Conservation (phyloP, 2,888 invertebrate genomes). For the Sminthurides aquaticus region DNA sequence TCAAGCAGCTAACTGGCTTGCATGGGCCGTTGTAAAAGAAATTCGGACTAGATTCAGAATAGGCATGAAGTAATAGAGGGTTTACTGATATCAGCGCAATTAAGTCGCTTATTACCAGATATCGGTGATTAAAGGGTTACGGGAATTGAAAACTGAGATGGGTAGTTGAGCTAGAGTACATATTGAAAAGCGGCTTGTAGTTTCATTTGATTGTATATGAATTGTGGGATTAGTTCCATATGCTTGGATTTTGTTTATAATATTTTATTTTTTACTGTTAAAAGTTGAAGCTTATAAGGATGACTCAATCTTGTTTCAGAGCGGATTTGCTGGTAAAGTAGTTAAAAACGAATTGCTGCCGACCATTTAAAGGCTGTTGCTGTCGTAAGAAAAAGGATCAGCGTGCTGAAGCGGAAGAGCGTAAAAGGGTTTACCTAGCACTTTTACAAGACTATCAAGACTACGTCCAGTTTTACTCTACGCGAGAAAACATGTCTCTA, state of each 20-base stretch:
- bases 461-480: conserved; percentile 7
- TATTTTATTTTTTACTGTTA: no score
- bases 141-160: not conserved
- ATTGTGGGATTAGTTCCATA: not conserved
- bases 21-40: no score
- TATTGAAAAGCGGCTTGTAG: not conserved
- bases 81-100: no score
- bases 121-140: no score
- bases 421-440: not conserved
- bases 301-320: not conserved
- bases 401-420: not conserved
- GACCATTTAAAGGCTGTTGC: not conserved
- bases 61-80: no score
- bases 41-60: no score
- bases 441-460: not conserved
- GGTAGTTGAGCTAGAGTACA: not conserved
- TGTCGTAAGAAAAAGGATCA: not conserved
- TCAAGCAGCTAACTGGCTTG: no score
- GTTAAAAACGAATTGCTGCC: not conserved
- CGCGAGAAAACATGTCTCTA: conserved; percentile 19
- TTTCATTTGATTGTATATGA: not conserved
- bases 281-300: no score
- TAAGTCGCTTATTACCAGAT: not conserved
- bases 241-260: no score
- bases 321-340: not conserved